Conservation (phyloP, 1,140 invertebrate genomes). For the Brachystomella parvula region DNA sequence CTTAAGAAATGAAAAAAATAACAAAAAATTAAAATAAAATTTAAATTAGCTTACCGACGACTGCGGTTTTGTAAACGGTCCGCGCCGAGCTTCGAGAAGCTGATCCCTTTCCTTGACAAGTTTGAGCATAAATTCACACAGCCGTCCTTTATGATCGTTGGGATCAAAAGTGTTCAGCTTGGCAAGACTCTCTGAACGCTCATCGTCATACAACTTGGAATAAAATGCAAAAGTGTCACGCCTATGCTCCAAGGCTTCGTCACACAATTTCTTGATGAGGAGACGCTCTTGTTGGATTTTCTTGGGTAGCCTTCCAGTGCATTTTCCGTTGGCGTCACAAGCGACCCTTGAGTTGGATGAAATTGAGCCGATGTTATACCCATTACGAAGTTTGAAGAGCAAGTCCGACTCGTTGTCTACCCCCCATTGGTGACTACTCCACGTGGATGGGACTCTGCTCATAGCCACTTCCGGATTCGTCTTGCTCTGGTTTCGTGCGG, state of each 20-base stretch:
- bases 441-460: not conserved
- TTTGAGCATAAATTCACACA: slow-evolving; percentile 5
- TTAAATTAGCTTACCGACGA: not conserved
- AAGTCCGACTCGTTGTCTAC: not conserved
- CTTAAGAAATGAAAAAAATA: not conserved
- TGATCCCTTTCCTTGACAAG: not conserved
- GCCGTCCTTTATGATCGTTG: not conserved
- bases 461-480: not conserved
- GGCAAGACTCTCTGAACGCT: not conserved
- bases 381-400: not conserved
- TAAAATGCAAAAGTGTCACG: not conserved
- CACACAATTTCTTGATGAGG: not conserved
- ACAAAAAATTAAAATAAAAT: not conserved
- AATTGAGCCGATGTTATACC: not conserved
- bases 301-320: not conserved
- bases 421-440: not conserved
- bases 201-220: not conserved
- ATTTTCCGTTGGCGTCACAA: not conserved
- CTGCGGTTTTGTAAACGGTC: not conserved
- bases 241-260: not conserved
- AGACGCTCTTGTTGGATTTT: not conserved
- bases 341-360: not conserved
- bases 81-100: not conserved
- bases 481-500: not conserved
- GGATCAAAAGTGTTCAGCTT: not conserved